Evolutionary conservation across 2,113 vertebrate species (phyloP).

Genomic region (Helogale parvula): DNA sequence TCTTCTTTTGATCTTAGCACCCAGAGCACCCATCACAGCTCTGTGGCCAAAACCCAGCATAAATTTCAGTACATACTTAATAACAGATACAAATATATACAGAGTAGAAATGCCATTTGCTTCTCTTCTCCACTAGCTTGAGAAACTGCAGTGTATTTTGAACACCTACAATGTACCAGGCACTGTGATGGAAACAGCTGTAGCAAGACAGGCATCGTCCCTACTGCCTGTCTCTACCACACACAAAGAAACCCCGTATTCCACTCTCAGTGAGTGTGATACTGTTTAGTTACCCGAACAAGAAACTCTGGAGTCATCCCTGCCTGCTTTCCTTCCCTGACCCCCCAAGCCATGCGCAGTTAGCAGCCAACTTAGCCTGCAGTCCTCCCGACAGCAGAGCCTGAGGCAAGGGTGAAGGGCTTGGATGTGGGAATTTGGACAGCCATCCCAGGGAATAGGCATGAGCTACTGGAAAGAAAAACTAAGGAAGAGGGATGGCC

Average conservation of each 20-base stretch:
- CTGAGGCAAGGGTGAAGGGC: neutral
- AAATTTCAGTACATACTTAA: neutral
- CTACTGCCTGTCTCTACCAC: neutral
- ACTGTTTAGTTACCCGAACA: neutral
- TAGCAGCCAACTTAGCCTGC: neutral
- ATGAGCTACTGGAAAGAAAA: neutral
- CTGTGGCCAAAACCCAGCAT: neutral
- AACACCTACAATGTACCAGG: neutral
- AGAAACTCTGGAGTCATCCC: neutral
- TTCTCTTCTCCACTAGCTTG: neutral
- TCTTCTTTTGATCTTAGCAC: neutral
- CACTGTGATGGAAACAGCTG: neutral
- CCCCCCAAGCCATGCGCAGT: neutral
- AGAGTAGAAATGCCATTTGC: rapidly evolving
- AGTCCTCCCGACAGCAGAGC: neutral
- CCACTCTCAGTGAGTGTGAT: neutral
- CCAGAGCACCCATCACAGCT: neutral
- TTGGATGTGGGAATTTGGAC: neutral
- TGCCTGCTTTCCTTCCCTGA: neutral
- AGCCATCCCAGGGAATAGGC: neutral
- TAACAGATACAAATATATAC: neutral
- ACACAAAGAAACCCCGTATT: neutral
- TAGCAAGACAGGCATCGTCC: neutral
- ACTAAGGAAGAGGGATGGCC: neutral
- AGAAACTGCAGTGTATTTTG: neutral